A percentile compares a stretch with the other conserved stretches of the same genome.
Evolutionary conservation across 2,888 invertebrate species (phyloP).

Genomic region (Furcula furcula): DNA sequence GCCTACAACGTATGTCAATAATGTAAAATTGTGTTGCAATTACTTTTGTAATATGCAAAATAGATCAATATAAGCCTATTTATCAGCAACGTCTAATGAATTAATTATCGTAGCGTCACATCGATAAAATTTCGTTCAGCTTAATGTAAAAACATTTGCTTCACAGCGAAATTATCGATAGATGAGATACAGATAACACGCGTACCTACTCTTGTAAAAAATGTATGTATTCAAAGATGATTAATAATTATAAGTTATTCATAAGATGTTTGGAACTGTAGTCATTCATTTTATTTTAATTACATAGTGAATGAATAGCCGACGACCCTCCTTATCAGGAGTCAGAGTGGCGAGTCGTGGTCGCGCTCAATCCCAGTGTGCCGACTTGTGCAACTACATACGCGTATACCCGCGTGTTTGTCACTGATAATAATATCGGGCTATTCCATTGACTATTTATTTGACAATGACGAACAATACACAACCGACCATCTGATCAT

Average conservation of each 20-base stretch:
- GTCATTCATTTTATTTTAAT: slow-evolving; percentile 61
- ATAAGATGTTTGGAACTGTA: slow-evolving; percentile 22
- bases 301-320: slow-evolving; percentile 59
- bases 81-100: too few relatives aligned
- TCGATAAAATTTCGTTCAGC: too few relatives aligned
- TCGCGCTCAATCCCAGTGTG: slow-evolving; percentile 39
- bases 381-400: slow-evolving; percentile 28
- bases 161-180: too few relatives aligned
- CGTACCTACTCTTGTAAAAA: background rate
- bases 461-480: too few relatives aligned
- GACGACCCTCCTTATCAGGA: slow-evolving; percentile 56
- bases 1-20: too few relatives aligned
- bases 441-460: slow-evolving; percentile 29
- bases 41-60: too few relatives aligned
- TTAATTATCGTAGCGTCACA: too few relatives aligned
- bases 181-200: too few relatives aligned
- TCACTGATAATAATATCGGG: slow-evolving; percentile 27
- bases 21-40: too few relatives aligned
- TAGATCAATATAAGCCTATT: too few relatives aligned
- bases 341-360: slow-evolving; percentile 35
- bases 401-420: slow-evolving; percentile 11
- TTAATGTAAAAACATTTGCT: slow-evolving; percentile 1
- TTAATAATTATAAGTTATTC: slow-evolving; percentile 6
- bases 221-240: slow-evolving; percentile 4
- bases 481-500: too few relatives aligned